phyloP scores from a whole-genome alignment of 2,113 vertebrate species.

The Cynoglossus semilaevis region DNA sequence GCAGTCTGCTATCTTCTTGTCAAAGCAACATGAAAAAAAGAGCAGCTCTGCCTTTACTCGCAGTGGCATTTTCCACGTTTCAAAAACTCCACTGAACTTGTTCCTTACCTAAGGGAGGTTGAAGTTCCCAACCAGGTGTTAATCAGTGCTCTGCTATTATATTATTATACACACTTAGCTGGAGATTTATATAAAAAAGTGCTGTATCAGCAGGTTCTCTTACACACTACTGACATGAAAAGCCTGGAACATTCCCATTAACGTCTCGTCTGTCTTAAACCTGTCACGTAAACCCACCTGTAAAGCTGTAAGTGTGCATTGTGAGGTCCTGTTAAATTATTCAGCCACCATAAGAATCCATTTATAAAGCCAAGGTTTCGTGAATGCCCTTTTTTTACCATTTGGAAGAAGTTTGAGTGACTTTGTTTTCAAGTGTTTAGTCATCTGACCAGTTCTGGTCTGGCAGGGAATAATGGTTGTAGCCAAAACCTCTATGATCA shows the following conservation, averaged over 20 bases:
- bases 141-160: slow-evolving; percentile 24
- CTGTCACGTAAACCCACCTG: slow-evolving; percentile 23
- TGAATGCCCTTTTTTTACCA: background rate
- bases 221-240: slow-evolving; percentile 10
- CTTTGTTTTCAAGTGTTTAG: slow-evolving; percentile 32
- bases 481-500: slow-evolving; percentile 36
- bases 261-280: slow-evolving; percentile 38
- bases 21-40: slow-evolving; percentile 61
- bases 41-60: slow-evolving; percentile 57
- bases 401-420: slow-evolving; percentile 28
- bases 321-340: slow-evolving; percentile 12
- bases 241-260: slow-evolving; percentile 13
- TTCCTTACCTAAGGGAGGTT: slow-evolving; percentile 57
- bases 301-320: background rate
- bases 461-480: slow-evolving; percentile 1
- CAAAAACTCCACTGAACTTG: slow-evolving; percentile 54
- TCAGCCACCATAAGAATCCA: too few species aligned
- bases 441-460: slow-evolving; percentile 44
- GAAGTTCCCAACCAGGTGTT: slow-evolving; percentile 61
- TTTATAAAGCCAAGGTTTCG: too few species aligned
- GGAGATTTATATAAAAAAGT: background rate
- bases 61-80: slow-evolving; percentile 45
- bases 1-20: slow-evolving; percentile 67
- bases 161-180: background rate
- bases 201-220: too few species aligned